Base-by-base conservation (phyloP, 1,140 invertebrate genomes). In the Psilanteris sp. region DNA sequence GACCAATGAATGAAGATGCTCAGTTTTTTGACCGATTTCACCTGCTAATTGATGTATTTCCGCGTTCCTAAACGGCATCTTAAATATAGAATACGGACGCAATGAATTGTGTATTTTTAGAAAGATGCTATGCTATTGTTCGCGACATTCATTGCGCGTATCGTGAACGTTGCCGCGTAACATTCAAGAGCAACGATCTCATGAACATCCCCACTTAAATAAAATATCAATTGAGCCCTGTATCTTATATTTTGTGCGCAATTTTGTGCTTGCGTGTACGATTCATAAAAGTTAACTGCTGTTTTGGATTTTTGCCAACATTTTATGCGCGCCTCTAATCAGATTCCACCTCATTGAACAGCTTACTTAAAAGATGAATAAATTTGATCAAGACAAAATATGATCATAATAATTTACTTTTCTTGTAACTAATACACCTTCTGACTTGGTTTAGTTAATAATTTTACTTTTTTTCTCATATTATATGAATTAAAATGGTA, bases 11-110 rank as follows among this genome's bases (percentile, higher is more conserved):
- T n/a, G n/a, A n/a, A n/a, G n/a, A n/a, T n/a, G n/a, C n/a, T n/a
- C n/a, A n/a, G n/a, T n/a, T 74, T 57, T 54, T 57, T 48, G 26
- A 32, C 46, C 50, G 46, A n/a, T n/a, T n/a, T 44, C 78, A 82
- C 78, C 78, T 81, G 78, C 81, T 77, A 57, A 39, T 29, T 7
- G 9, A 3, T 8, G 29, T 29, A 41, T 24, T 41, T 36, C 16
- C 32, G 41, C 6, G 8, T 29, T 9, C 8, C 7, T 5, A 18
- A 36, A 10, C 8, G 14, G 3, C 15, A 9, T 16, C 54, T 39
- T 72, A 34, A 70, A 80, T 79, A 80, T 83, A 82, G 55, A 37
- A 48, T 34, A 27, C 59, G 24, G 11, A 43, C 46, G 29, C 36
- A 37, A 41, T 67, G 57, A 70, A 76, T 52, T 31, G 50, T 8